Evolutionary conservation across 2,113 vertebrate species (phyloP).

Genomic region (Oreochromis niloticus): DNA sequence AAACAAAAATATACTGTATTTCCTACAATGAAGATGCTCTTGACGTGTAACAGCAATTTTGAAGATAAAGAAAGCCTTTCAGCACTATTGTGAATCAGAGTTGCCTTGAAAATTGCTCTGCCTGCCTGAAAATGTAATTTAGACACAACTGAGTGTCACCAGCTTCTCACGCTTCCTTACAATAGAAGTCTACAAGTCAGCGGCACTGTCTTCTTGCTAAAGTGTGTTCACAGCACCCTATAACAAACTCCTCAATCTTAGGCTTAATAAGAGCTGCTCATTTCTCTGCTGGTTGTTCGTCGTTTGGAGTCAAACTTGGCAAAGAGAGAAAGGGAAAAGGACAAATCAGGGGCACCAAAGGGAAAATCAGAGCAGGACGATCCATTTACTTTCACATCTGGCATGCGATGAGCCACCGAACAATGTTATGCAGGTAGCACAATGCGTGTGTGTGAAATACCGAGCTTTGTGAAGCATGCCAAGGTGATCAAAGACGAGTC

Average conservation of each 20-base stretch:
- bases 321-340: background rate
- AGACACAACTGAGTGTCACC: background rate
- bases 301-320: background rate
- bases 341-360: background rate
- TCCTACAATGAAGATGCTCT: background rate
- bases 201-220: background rate
- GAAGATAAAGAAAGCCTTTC: background rate
- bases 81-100: background rate
- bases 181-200: background rate
- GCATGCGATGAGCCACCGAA: background rate
- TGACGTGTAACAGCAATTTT: background rate
- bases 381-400: conserved; percentile 3
- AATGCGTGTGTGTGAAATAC: background rate
- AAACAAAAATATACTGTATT: background rate
- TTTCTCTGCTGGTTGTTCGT: background rate
- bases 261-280: background rate
- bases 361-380: background rate
- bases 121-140: background rate
- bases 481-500: conserved; percentile 7
- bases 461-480: background rate
- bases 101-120: background rate
- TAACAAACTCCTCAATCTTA: background rate
- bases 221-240: background rate
- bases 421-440: background rate
- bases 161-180: background rate